phyloP scores from a whole-genome alignment of 2,888 invertebrate species.

The Cantharis rustica region DNA sequence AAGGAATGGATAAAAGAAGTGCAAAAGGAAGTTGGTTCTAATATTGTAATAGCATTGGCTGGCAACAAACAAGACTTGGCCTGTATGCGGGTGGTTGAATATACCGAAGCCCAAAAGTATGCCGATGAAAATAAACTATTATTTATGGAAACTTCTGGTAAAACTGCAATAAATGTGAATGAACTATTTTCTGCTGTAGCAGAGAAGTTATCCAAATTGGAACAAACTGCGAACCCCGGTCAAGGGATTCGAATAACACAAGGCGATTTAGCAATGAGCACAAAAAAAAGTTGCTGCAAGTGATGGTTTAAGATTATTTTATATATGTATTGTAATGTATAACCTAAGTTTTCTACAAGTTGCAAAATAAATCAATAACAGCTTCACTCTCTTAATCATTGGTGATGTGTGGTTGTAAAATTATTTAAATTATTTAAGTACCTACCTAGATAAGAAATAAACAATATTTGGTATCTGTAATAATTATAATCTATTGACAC shows the following conservation, averaged over 20 bases:
- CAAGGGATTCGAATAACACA: neutral
- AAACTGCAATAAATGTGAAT: constrained; percentile 99
- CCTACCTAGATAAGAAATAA: too few species aligned
- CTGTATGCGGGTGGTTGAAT: constrained; percentile 95
- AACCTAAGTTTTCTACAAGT: too few species aligned
- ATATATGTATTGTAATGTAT: too few species aligned
- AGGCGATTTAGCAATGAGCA: neutral
- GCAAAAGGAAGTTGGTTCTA: constrained; percentile 65
- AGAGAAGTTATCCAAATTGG: neutral
- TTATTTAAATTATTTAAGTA: too few species aligned
- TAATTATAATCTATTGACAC: too few species aligned
- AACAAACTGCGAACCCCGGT: neutral
- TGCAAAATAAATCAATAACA: too few species aligned
- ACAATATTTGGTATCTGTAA: too few species aligned
- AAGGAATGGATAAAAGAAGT: constrained; percentile 99
- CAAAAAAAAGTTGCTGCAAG: neutral
- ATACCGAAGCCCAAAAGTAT: constrained; percentile 96
- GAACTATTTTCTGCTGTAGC: constrained; percentile 99
- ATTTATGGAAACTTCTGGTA: constrained; percentile 99
- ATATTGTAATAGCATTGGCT: constrained; percentile 98
- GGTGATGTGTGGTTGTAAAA: too few species aligned
- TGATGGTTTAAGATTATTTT: too few species aligned
- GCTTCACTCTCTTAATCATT: too few species aligned
- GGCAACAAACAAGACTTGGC: constrained; percentile 99
- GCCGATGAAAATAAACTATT: constrained; percentile 99